phyloP scores from a whole-genome alignment of 1,140 invertebrate genomes.

The Paracyclopina nana region DNA sequence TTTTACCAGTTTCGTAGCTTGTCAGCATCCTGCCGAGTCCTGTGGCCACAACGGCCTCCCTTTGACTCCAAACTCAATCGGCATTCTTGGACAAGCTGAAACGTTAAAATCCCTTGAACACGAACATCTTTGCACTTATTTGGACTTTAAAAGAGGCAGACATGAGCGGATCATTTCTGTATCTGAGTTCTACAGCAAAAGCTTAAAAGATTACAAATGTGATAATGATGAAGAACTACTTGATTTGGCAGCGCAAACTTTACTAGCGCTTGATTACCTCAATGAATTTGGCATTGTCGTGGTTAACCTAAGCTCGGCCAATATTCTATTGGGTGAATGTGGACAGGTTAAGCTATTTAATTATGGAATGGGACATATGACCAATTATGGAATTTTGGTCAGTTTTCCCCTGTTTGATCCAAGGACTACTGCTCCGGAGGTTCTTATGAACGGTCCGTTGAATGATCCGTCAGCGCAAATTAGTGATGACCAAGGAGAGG shows the following conservation, averaged over 20 bases:
- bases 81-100: conserved; percentile 72
- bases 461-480: too few species aligned
- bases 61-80: conserved; percentile 83
- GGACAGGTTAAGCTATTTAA: conserved; percentile 65
- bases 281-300: conserved; percentile 51
- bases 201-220: conserved; percentile 5
- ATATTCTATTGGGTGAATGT: conserved; percentile 52
- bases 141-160: conserved; percentile 78
- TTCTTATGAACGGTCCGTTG: background rate
- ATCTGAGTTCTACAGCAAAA: conserved; percentile 51
- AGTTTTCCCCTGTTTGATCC: conserved; percentile 63
- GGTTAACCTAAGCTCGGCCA: conserved; percentile 56
- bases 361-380: conserved; percentile 82
- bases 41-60: conserved; percentile 89
- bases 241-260: conserved; percentile 42
- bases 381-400: conserved; percentile 55
- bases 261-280: conserved; percentile 49
- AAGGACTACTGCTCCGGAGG: conserved; percentile 6
- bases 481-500: too few species aligned
- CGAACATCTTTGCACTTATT: conserved; percentile 60
- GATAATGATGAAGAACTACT: conserved; percentile 30
- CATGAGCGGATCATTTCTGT: conserved; percentile 81
- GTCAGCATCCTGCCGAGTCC: conserved; percentile 70
- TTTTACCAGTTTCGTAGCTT: conserved; percentile 41
- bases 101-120: conserved; percentile 55